Percentiles rank a stretch among this genome's conserved stretches.
phyloP scores from a whole-genome alignment of 1,140 invertebrate genomes.

The Ganaspis sp. region DNA sequence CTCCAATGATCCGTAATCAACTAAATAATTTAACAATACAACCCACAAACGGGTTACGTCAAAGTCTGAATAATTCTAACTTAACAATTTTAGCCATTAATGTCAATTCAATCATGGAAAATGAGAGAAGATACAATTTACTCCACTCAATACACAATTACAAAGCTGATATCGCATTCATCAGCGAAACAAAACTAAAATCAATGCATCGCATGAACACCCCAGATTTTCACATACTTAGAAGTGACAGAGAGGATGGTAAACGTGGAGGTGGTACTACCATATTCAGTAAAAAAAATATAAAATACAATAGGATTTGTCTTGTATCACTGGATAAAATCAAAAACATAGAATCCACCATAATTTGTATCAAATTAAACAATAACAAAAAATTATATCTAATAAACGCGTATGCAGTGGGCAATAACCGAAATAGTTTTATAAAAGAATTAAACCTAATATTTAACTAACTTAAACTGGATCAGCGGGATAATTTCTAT shows the following conservation, averaged over 20 bases:
- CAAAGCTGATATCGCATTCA: background rate
- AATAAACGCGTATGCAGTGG: background rate
- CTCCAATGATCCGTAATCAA: background rate
- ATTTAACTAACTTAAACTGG: background rate
- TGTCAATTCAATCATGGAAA: background rate
- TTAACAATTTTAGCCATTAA: background rate
- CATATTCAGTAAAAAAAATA: background rate
- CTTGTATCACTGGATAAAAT: background rate
- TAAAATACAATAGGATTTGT: background rate
- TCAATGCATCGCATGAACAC: background rate
- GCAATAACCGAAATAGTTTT: background rate
- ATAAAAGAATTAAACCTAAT: background rate
- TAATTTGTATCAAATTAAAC: background rate
- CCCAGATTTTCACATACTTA: background rate
- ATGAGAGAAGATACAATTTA: background rate
- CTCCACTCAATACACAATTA: background rate
- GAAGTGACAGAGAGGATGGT: background rate
- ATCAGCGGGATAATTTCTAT: background rate
- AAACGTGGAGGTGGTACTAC: background rate
- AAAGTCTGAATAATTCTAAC: background rate
- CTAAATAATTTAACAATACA: too few species aligned
- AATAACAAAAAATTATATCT: background rate
- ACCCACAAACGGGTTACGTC: background rate
- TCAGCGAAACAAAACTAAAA: conserved; percentile 27
- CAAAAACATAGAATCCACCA: background rate